Conservation (phyloP, 2,797 vertebrate species). For the Buphagus erythrorhynchus region DNA sequence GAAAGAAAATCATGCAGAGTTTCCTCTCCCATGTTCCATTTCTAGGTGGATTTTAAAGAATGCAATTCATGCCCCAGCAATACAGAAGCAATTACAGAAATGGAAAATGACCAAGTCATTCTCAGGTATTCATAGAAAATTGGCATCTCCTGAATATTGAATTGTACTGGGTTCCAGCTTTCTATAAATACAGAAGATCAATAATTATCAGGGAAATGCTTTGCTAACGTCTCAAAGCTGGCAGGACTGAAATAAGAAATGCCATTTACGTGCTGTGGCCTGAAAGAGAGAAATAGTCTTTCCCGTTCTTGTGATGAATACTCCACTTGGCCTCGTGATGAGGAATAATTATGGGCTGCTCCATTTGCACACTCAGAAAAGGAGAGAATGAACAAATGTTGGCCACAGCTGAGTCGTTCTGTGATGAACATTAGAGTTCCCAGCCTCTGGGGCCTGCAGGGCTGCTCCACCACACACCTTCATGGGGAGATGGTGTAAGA, state of each 20-base stretch:
- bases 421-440: not conserved
- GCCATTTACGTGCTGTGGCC: not conserved
- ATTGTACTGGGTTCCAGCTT: conserved; percentile 9
- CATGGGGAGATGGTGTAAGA: not conserved
- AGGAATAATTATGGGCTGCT: not conserved
- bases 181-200: conserved; percentile 67
- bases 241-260: conserved; percentile 58
- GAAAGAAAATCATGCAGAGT: not conserved
- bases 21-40: not conserved
- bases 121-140: conserved; percentile 69
- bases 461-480: not conserved
- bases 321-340: not conserved
- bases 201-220: conserved; percentile 68
- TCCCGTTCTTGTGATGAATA: not conserved
- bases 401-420: not conserved
- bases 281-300: conserved; percentile 6
- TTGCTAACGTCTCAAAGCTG: conserved; percentile 48
- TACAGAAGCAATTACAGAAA: conserved; percentile 63
- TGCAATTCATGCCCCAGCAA: conserved; percentile 32
- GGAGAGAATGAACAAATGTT: not conserved
- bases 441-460: not conserved
- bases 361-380: conserved; percentile 22
- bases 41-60: conserved; percentile 33
- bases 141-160: conserved; percentile 66
- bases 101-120: conserved; percentile 62